Evolutionary conservation across 2,888 invertebrate genomes (phyloP), one percentile per base, ranked within the genome.

Genomic region (Sarcophaga caerulescens): DNA sequence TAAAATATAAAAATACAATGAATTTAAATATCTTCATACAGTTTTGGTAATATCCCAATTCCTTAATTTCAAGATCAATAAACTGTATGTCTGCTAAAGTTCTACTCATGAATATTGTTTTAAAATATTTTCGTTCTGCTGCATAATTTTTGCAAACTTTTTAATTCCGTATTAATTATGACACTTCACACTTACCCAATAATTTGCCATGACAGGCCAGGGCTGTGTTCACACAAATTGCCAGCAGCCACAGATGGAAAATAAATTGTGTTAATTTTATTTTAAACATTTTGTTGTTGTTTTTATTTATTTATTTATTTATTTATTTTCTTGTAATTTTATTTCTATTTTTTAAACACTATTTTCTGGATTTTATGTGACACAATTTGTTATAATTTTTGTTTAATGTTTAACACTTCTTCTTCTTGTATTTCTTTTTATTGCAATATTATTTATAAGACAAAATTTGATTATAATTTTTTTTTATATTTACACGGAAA

Each of bases 141-240:
- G 14, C 25, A 17, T 14, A 3, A 60, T 71, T 80, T 57, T 44
- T 47, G n/a, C 17, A 44, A 21, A 69, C 60, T 59, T 69, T 84
- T 68, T 25, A 65, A 44, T 65, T 74, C 52, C 52, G 23, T 57
- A 60, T 70, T 79, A 75, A 69, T 76, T 79, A 81, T 47, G 73
- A 21, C 69, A 75, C 65, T 84, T 80, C 59, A 25, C 63, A 91
- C 93, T 91, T 89, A 93, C 93, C 90, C 88, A 92, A 88, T 88
- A 93, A 89, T 88, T 89, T 89, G 85, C 93, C 92, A 75, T 90
- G 91, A 87, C 93, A 93, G 82, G 92, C 92, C 57, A 90, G 84
- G 71, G 90, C 90, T 88, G 89, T 89, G 85, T 90, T 89, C 75
- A 90, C 90, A 88, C 89, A 90, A 77, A 90, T 86, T 79, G 91